Percentiles rank a stretch among this genome's conserved stretches.
Evolutionary conservation across 2,797 vertebrate genomes (phyloP).

Genomic region (Parotocinclus haroldoi): DNA sequence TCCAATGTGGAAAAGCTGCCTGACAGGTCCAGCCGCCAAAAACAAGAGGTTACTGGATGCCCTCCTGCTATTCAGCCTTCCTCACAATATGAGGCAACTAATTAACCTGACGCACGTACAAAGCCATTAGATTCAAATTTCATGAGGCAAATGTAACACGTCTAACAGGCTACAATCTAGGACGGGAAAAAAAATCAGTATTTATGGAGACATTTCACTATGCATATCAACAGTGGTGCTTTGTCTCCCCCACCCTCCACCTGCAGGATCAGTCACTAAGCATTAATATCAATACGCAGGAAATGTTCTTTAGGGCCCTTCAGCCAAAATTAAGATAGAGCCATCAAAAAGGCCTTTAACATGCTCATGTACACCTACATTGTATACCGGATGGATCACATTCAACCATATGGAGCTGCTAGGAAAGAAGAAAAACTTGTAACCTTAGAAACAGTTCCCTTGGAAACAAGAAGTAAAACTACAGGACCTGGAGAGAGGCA

Average conservation of each 20-base stretch:
- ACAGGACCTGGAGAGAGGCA: constrained; percentile 32
- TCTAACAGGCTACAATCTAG: constrained; percentile 30
- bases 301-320: constrained; percentile 22
- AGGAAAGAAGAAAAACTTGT: constrained; percentile 47
- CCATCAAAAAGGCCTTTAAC: constrained; percentile 30
- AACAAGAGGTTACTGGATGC: constrained; percentile 18
- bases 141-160: constrained; percentile 23
- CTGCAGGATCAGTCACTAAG: constrained; percentile 13
- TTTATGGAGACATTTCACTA: constrained; percentile 26
- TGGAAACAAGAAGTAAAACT: constrained; percentile 53
- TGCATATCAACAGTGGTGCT: constrained; percentile 1
- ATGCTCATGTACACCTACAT: constrained; percentile 8
- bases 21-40: constrained; percentile 26
- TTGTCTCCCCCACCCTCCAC: constrained; percentile 9
- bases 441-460: constrained; percentile 60
- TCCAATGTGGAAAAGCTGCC: constrained; percentile 18
- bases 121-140: constrained; percentile 42
- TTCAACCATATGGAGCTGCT: constrained; percentile 27
- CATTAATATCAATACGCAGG: constrained; percentile 11
- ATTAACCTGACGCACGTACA: constrained; percentile 49
- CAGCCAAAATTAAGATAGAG: constrained; percentile 17
- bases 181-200: neutral
- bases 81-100: constrained; percentile 20
- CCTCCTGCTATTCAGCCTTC: constrained; percentile 10
- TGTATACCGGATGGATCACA: constrained; percentile 14